Percentiles rank a stretch among this genome's conserved stretches.
phyloP scores from a whole-genome alignment of 2,888 invertebrate genomes.

The Molanna angustata region DNA sequence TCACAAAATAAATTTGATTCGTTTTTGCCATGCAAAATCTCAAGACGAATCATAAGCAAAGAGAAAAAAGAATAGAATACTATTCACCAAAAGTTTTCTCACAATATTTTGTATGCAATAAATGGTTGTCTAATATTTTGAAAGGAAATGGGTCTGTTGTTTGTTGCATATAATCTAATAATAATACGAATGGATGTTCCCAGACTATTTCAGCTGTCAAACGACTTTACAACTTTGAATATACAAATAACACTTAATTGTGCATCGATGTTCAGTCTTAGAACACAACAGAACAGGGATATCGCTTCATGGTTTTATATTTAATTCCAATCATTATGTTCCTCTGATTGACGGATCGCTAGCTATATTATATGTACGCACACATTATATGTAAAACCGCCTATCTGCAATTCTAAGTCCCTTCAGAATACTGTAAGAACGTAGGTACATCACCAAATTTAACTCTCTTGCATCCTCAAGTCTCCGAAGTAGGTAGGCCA shows the following conservation, averaged over 20 bases:
- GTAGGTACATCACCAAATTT: no score
- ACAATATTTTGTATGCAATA: no score
- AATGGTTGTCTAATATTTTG: background rate
- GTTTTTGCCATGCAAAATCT: no score
- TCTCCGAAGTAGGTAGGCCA: no score
- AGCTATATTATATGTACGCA: background rate
- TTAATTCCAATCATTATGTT: constrained; percentile 29
- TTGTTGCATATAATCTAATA: background rate
- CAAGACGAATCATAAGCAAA: no score
- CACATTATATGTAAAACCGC: background rate
- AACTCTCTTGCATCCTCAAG: no score
- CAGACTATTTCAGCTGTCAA: constrained; percentile 22
- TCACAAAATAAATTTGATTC: no score
- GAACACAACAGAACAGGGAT: constrained; percentile 4
- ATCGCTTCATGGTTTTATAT: constrained; percentile 13
- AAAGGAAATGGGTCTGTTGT: background rate
- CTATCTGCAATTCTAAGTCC: no score
- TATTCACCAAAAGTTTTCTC: no score
- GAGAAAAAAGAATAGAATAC: no score
- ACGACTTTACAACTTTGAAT: constrained; percentile 16
- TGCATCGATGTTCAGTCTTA: constrained; percentile 9
- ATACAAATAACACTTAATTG: constrained; percentile 27
- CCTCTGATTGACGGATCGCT: constrained; percentile 21
- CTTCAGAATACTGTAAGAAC: no score
- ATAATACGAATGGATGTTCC: constrained; percentile 13